Base-by-base conservation (phyloP, 2,888 invertebrate species). In the Parnassius orleans region DNA sequence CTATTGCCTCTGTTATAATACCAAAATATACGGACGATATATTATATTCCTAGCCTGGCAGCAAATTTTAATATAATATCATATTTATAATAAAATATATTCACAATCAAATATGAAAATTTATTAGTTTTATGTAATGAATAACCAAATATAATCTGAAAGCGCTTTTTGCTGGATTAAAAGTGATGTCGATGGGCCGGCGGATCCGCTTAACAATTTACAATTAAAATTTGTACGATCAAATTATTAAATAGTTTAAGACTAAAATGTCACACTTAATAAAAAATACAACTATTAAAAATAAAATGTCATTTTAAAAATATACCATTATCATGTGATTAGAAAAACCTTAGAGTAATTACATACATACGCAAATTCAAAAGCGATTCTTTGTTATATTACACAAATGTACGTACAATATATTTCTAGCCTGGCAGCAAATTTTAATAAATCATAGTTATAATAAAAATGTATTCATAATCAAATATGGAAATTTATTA, bases 201-300 rank as follows among this genome's bases (percentile, higher is more conserved):
- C 74, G 79, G 73, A 69, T 69, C 73, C 73, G 75, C 73, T 74
- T 57, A 48, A 12, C 0, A 14, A 9, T 48, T 3, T 15, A 15
- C 48, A 48, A 48, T 12, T 14, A 14, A 48, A 14, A 48, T 14
- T 15, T n/a, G 15, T 48, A 48, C 33, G 33, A 33, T 24, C 3
- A 24, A 24, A 24, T 24, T 24, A 47, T 48, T 14, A 48, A 14
- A 9, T 48, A 48, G 5, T 47, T 14, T 14, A 48, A 48, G n/a
- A 11, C n/a, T 2, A 12, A 46, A 46, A 12, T 5, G 46, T 46
- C 46, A 46, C 1, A 46, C 11, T 46, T 5, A 46, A 46, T 7
- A n/a, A 61, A 48, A 56, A 61, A 48, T 14, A 41, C n/a, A n/a
- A n/a, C 48, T 65, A 33, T 58, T 57, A 53, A 63, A 58, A 53